Base-by-base conservation (phyloP, 1,140 invertebrate species). In the Brachionus sp. region DNA sequence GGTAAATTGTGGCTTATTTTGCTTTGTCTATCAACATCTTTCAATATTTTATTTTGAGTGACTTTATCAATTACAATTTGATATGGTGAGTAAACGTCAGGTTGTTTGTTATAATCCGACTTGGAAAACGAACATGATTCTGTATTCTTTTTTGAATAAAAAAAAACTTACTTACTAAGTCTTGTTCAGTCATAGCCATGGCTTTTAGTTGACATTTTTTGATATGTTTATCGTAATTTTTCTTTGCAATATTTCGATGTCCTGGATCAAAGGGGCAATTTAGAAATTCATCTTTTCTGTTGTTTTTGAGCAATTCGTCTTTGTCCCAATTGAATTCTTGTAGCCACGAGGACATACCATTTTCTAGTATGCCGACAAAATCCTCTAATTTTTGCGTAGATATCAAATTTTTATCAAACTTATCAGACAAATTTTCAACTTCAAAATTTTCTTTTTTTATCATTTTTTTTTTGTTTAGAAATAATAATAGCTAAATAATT, bases 151-250 rank as follows among this genome's bases (percentile, higher is more conserved):
- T 5, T 1, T 19, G 19, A 46, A 46, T 29, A n/a, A 50, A 13
- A 46, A 16, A 0, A 75, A 25, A 75, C 42, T 25, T 70, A 70
- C 66, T 44, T 46, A 75, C 70, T 46, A 75, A 19, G 25, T 75
- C 70, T 46, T 75, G 70, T 5, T 75, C 29, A 29, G 70, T 75
- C 39, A 46, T 46, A 12, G 37, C 19, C 19, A 23, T 25, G 25
- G 19, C 19, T 75, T 75, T 75, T 5, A 75, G 23, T 46, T 35
- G 16, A 75, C 70, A 75, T 46, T 75, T 75, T 46, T 46, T 46
- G 25, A 75, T 19, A 75, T 75, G 70, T 50, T 75, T 75, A 12
- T 75, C 70, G 12, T 13, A 75, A 46, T 75, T 75, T 46, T 75
- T 75, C 13, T 46, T 19, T 3, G 70, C 19, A 35, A 75, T 75